Base-by-base conservation (phyloP, 2,113 vertebrate genomes). In the Otis tarda region DNA sequence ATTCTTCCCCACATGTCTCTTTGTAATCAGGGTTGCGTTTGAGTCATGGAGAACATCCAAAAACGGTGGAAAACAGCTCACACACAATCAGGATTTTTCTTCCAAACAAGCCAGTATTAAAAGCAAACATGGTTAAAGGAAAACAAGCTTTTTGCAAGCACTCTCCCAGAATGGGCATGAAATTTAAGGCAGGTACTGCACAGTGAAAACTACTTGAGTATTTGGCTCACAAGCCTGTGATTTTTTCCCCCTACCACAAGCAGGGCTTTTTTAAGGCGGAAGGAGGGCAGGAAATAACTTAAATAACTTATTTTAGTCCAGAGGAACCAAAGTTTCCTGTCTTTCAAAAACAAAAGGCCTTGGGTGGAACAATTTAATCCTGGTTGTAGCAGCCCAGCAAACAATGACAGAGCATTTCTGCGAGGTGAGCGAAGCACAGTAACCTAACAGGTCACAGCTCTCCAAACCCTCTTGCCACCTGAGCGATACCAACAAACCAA, bases 401-500 rank as follows among this genome's bases (percentile, higher is more conserved):
- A 76, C 65, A 71, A 85, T 65, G 82, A 85, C 65, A 61, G 3
- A 23, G 89, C 67, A 77, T n/a, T 94, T 87, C 35, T 37, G 37
- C 0, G 0, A 65, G 55, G 28, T 24, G 20, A 85, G 22, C 0
- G 1, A 76, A 91, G 41, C 24, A 60, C 19, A 37, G 16, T 13
- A 56, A 59, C 31, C 53, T 23, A 30, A 39, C 27, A 87, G 65
- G 27, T 56, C 68, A 11, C 0, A 47, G 52, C n/a, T 49, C 53
- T 73, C 56, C 39, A 56, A 74, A 74, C 56, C 22, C 6, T 16
- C 52, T 52, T 33, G 77, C 35, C 23, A 33, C 6, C 33, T 8
- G 56, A 60, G n/a, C 1, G 23, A 67, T 12, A 43, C 0, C 0
- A 0, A 57, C 73, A 79, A 71, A 89, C 56, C n/a, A 28, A 14